Evolutionary conservation across 1,140 invertebrate species (phyloP).

Genomic region (Cyclina sinensis): DNA sequence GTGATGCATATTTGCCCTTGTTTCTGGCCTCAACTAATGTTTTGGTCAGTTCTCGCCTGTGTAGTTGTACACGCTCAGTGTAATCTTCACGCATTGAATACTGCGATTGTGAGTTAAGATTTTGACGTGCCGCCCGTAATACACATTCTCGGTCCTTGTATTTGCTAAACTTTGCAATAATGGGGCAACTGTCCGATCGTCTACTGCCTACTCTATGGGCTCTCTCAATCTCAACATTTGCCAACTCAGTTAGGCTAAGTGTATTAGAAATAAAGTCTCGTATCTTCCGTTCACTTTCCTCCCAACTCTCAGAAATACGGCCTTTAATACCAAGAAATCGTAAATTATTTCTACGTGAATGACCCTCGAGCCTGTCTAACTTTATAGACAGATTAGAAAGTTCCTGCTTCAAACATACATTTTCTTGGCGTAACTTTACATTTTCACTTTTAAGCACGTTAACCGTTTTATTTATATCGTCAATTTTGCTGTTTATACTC

Average conservation of each 20-base stretch:
- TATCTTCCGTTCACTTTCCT: neutral
- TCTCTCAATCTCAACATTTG: slow-evolving; percentile 18
- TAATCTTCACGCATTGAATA: too few relatives aligned
- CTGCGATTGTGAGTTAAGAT: too few relatives aligned
- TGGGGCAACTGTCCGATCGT: slow-evolving; percentile 21
- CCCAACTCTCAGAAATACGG: slow-evolving; percentile 27
- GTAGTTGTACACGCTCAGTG: too few relatives aligned
- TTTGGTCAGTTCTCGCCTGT: neutral
- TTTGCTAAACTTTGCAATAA: neutral
- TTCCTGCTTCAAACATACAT: slow-evolving; percentile 12
- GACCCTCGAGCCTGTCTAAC: neutral
- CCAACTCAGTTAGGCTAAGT: slow-evolving; percentile 12
- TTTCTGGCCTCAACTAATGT: too few relatives aligned
- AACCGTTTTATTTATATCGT: too few relatives aligned
- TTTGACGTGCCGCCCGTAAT: neutral
- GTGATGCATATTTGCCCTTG: too few relatives aligned
- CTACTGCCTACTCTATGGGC: neutral
- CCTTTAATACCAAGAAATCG: too few relatives aligned
- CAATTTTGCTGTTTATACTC: too few relatives aligned
- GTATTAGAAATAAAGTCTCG: slow-evolving; percentile 13
- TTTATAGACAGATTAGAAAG: slow-evolving; percentile 25
- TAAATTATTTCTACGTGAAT: slow-evolving; percentile 23
- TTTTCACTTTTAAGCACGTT: slow-evolving; percentile 1
- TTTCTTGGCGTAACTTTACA: slow-evolving; percentile 14
- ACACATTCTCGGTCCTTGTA: slow-evolving; percentile 13